Evolutionary conservation across 2,888 invertebrate genomes (phyloP), one percentile per base, ranked within the genome.

Genomic region (Chamaedrilus cognettii): DNA sequence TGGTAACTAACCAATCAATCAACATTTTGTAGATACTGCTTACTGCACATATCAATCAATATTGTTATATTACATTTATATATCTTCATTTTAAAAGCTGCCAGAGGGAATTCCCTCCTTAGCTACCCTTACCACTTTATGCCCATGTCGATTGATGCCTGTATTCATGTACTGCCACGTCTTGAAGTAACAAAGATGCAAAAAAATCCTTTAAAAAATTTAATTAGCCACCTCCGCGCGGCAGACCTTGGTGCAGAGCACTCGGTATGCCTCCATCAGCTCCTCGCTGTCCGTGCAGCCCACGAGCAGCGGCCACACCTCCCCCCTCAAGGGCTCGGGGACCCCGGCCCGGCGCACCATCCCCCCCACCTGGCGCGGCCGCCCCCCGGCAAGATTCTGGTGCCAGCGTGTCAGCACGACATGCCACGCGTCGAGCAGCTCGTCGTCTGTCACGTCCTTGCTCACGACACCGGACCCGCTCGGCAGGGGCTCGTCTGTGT

Each of bases 381-480:
- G 77, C n/a, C n/a, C n/a, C 67, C 79, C 78, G 2, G 79, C 68
- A 15, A 85, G 76, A 67, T 83, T 83, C 66, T 79, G 78, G 62
- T 82, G 80, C 83, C 83, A 83, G 32, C 64, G 56, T 23, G 33
- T 42, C 59, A 86, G 75, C 11, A 95, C 91, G 79, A 96, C 94
- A 64, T 91, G 90, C 98, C 98, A 99, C 76, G 90, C 92, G 65
- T 92, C 92, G 57, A 98, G 86, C 49, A 82, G 75, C 60, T 95
- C 94, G 75, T 92, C 93, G 80, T 93, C 94, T 0, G 93, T 91
- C 80, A 97, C 96, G 79, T 98, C 97, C 83, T 96, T 96, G 0
- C 95, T 95, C 1, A 99, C 98, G 79, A 92, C 90, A 0, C 99
- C 99, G 2, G 96, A 97, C 0, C 99, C 99, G 84, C 96, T 96